Percentiles rank a stretch among this genome's conserved stretches.
Conservation (phyloP, 1,140 invertebrate species). For the Eriocheir sinensis region DNA sequence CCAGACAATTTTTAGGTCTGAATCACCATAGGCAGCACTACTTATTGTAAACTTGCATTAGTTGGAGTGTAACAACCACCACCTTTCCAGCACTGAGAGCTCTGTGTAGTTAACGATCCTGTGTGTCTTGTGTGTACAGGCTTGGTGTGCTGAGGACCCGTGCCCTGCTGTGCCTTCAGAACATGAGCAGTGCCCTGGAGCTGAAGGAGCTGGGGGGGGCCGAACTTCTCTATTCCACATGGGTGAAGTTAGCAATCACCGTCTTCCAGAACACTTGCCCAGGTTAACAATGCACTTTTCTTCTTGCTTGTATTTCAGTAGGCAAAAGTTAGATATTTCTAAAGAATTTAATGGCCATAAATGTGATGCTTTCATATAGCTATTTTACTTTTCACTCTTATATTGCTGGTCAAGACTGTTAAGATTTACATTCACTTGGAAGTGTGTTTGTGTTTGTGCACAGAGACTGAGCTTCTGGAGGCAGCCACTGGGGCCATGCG, state of each 20-base stretch:
- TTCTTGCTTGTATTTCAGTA: background rate
- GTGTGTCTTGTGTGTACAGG: conserved; percentile 78
- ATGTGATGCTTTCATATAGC: no score
- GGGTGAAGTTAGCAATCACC: conserved; percentile 80
- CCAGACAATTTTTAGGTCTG: no score
- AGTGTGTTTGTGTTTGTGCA: background rate
- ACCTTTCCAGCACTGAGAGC: no score
- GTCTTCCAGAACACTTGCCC: conserved; percentile 63
- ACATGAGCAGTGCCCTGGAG: conserved; percentile 85
- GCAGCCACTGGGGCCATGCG: conserved; percentile 65
- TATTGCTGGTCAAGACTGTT: background rate
- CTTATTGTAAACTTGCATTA: no score
- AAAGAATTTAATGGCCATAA: no score
- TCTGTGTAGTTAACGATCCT: background rate
- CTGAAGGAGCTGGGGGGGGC: conserved; percentile 85
- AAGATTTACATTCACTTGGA: background rate
- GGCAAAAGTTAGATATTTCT: no score
- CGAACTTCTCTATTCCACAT: conserved; percentile 83
- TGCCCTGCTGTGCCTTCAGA: conserved; percentile 87
- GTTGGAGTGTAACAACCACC: no score
- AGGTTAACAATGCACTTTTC: conserved; percentile 26
- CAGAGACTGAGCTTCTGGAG: conserved; percentile 65
- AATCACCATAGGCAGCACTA: no score
- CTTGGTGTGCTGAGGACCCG: conserved; percentile 83
- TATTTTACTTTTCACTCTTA: background rate